Base-by-base conservation (phyloP, 2,888 invertebrate genomes). In the Creontiades dilutus region DNA sequence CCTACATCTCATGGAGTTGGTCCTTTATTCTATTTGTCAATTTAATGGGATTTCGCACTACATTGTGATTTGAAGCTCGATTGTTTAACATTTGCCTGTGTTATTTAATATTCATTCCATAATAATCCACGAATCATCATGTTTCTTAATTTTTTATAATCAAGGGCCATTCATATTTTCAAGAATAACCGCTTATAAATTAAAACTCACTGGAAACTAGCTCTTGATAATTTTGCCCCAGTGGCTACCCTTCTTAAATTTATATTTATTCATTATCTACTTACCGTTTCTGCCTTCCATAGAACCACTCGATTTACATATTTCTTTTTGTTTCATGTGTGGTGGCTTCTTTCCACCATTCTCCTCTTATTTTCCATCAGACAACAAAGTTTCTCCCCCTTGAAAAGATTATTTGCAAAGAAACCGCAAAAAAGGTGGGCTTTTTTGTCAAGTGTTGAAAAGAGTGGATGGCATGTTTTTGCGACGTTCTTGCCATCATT, bases 281-380 rank as follows among this genome's bases (percentile, higher is more conserved):
- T 4, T 2, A n/a, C n/a, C n/a, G 2, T 37, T 37, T 37, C 37
- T 37, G 2, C 37, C 37, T 37, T 37, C 37, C 37, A 37, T 37
- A 13, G 23, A 23, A 14, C 4, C 14, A 14, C 23, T 68, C 12
- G 5, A 11, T 46, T 75, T 75, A 23, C 19, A 1, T 86, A 47
- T 68, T 86, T 48, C 27, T 37, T 86, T 86, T 75, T 86, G 86
- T 86, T 86, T 52, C 86, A 86, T 86, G 86, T 86, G 86, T 47
- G 57, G 48, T 85, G 61, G 28, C 19, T 47, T 75, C 68, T 9
- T 75, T 46, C 86, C 47, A 46, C 86, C 48, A 86, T 55, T 75
- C 85, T 52, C 82, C 82, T 82, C 82, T 37, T 61, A 19, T 68
- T 68, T 68, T 23, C 23, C 68, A 68, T 27, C 48, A 82, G 82